Conservation (phyloP, 2,888 invertebrate genomes). For the Meghimatium bilineatum region DNA sequence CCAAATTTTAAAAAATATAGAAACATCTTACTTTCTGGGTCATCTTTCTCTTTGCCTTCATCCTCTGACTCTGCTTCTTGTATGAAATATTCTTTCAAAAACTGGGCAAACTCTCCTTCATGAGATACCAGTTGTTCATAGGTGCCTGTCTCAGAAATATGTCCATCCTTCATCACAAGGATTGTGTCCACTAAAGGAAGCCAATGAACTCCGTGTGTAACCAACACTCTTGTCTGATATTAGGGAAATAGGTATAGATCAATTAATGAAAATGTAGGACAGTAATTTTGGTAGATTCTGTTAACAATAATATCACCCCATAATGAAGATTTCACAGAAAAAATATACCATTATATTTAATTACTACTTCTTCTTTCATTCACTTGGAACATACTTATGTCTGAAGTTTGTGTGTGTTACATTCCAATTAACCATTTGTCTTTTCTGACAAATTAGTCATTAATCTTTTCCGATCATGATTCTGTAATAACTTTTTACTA, state of each 20-base stretch:
- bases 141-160: constrained; percentile 29
- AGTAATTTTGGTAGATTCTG: too few species aligned
- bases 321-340: too few species aligned
- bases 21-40: constrained; percentile 36
- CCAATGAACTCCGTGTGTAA: constrained; percentile 43
- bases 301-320: too few species aligned
- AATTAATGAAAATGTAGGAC: too few species aligned
- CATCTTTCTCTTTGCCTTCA: constrained; percentile 36
- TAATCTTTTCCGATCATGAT: too few species aligned
- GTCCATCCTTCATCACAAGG: constrained; percentile 35
- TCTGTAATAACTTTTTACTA: too few species aligned
- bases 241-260: neutral
- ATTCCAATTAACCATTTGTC: too few species aligned
- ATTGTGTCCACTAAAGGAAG: constrained; percentile 39
- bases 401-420: too few species aligned
- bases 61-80: constrained; percentile 42
- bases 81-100: constrained; percentile 40
- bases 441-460: too few species aligned
- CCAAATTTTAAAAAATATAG: neutral
- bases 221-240: constrained; percentile 32
- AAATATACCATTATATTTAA: too few species aligned
- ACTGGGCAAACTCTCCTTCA: constrained; percentile 43
- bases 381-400: too few species aligned
- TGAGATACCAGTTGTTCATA: constrained; percentile 41
- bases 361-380: too few species aligned